Evolutionary conservation across 2,888 invertebrate species (phyloP).

Genomic region (Cistogaster globosa): DNA sequence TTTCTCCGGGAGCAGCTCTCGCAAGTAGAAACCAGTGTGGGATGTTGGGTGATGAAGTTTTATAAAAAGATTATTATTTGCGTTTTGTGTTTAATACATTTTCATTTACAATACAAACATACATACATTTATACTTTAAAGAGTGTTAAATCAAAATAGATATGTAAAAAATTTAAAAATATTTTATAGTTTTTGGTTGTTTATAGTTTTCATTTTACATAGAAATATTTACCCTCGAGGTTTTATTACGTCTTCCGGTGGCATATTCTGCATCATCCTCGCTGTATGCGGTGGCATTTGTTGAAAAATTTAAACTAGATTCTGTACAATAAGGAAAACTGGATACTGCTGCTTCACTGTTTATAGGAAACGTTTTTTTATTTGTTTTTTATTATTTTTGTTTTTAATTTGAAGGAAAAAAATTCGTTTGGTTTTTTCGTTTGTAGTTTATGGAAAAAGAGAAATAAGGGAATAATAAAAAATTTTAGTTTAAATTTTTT

Average conservation of each 20-base stretch:
- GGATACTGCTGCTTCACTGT: constrained; percentile 83
- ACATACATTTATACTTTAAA: not conserved
- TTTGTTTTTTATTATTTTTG: constrained; percentile 17
- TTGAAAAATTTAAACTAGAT: constrained; percentile 87
- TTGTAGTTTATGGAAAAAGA: constrained; percentile 65
- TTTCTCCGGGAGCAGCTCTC: not conserved
- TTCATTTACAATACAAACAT: constrained; percentile 29
- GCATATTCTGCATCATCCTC: constrained; percentile 90
- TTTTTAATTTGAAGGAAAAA: constrained; percentile 27
- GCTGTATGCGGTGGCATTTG: constrained; percentile 85
- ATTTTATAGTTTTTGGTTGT: not conserved
- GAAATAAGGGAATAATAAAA: constrained; percentile 63
- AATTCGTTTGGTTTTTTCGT: constrained; percentile 46
- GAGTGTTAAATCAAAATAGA: not conserved
- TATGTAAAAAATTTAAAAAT: not conserved
- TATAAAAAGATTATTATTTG: constrained; percentile 2
- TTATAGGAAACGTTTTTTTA: constrained; percentile 46
- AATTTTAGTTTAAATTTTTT: constrained; percentile 64
- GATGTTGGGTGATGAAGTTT: not conserved
- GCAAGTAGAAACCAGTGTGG: constrained; percentile 9
- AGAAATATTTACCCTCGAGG: constrained; percentile 85
- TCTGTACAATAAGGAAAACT: constrained; percentile 84
- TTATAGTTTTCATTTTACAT: constrained; percentile 60
- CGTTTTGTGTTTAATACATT: not conserved
- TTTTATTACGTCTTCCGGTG: constrained; percentile 88